These are phyloP conservation scores for Esox lucius DNA, from an alignment of 2,797 vertebrate species.

Conservation along the genomic window DNA sequence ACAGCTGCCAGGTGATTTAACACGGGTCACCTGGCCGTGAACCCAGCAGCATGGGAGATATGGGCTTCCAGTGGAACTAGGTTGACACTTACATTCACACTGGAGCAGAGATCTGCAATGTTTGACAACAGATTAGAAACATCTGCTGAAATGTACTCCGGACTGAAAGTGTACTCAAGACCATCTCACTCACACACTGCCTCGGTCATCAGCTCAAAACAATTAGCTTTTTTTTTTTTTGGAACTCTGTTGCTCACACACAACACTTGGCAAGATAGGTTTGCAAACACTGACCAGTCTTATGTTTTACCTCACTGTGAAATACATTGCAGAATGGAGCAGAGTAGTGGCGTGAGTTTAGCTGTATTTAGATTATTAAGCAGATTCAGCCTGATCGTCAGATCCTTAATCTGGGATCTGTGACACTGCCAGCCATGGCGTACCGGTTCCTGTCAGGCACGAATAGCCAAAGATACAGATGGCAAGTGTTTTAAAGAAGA, in stretches of 20 bases:
- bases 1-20: background rate
- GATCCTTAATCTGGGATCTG: constrained; percentile 27
- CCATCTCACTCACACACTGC: background rate
- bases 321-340: background rate
- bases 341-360: background rate
- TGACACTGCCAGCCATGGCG: background rate
- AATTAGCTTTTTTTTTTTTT: background rate
- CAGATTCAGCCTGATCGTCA: constrained; percentile 17
- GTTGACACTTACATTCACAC: background rate
- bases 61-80: background rate
- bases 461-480: background rate
- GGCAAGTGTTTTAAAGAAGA: constrained; percentile 4
- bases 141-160: constrained; percentile 1
- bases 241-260: background rate
- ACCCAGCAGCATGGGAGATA: background rate
- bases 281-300: background rate
- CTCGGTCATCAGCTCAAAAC: background rate
- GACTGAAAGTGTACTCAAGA: background rate
- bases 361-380: constrained; percentile 1
- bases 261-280: background rate
- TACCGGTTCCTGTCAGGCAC: constrained; percentile 5
- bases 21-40: background rate
- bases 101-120: constrained; percentile 21
- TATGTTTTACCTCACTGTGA: background rate
- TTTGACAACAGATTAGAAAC: constrained; percentile 11